Conservation (phyloP, 2,797 vertebrate species). For the Pogoniulus pusillus region DNA sequence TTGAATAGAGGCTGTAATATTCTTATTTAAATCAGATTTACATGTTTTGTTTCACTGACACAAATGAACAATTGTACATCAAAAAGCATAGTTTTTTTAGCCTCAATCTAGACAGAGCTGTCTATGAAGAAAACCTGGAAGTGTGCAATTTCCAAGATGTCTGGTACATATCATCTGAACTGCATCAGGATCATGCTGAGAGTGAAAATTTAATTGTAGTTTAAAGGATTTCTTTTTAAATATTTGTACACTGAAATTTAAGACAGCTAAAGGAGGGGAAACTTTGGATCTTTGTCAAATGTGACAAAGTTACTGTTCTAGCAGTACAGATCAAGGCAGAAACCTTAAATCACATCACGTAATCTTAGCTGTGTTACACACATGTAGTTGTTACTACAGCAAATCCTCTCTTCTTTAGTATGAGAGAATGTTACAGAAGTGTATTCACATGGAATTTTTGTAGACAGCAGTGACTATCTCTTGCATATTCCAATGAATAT, state of each 20-base stretch:
- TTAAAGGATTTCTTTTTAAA: not conserved
- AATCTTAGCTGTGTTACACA: not conserved
- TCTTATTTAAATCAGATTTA: not conserved
- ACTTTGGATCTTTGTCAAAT: not conserved
- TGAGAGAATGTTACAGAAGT: not conserved
- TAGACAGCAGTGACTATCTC: not conserved
- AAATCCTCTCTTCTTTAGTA: conserved; percentile 9
- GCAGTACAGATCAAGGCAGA: conserved; percentile 14
- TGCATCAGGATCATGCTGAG: not conserved
- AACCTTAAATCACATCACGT: not conserved
- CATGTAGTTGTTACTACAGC: not conserved
- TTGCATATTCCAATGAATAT: not conserved
- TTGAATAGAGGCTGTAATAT: not conserved
- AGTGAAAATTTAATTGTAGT: not conserved
- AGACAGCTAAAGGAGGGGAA: not conserved
- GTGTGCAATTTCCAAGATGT: not conserved
- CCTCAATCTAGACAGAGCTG: not conserved
- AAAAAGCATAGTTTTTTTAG: not conserved
- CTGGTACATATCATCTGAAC: not conserved
- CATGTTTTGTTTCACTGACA: not conserved
- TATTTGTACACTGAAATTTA: conserved; percentile 9
- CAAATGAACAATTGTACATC: not conserved
- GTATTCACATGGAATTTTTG: not conserved
- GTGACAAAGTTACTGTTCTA: not conserved
- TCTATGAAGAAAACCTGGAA: not conserved